Evolutionary conservation across 2,113 vertebrate species (phyloP).

Genomic region (Thinocorus orbignyianus): DNA sequence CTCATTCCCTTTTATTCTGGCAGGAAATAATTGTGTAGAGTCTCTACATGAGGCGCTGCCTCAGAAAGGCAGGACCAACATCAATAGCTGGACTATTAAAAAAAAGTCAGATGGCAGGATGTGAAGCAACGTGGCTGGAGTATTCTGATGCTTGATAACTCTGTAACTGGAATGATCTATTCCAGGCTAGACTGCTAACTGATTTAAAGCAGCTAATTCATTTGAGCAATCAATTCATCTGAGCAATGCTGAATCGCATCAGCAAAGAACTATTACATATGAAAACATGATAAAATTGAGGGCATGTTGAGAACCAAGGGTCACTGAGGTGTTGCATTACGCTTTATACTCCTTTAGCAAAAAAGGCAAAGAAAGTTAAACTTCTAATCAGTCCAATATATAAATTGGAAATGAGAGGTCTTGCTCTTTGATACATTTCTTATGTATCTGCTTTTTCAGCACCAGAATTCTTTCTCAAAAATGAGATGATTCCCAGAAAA

Average conservation of each 20-base stretch:
- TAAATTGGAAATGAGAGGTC: background rate
- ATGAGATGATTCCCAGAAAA: background rate
- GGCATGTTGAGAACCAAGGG: background rate
- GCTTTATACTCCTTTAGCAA: background rate
- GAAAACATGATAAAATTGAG: slow-evolving; percentile 11
- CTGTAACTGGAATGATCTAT: background rate
- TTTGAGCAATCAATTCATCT: background rate
- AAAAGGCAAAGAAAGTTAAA: background rate
- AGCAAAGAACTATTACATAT: background rate
- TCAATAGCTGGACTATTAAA: background rate
- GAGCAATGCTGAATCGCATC: background rate
- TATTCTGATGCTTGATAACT: background rate
- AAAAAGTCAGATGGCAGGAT: background rate
- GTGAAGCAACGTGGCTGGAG: background rate
- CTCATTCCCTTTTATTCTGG: background rate
- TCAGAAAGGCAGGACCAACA: background rate
- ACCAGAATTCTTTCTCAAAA: background rate
- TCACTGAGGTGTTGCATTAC: background rate
- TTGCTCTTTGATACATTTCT: background rate
- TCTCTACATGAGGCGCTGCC: background rate
- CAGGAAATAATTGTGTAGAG: background rate
- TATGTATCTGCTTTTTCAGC: background rate
- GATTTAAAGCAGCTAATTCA: slow-evolving; percentile 18
- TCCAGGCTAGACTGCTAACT: background rate
- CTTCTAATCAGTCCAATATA: background rate